Percentiles rank a stretch among this genome's conserved stretches.
phyloP scores from a whole-genome alignment of 2,113 vertebrate species.

The Corythornis cristatus region DNA sequence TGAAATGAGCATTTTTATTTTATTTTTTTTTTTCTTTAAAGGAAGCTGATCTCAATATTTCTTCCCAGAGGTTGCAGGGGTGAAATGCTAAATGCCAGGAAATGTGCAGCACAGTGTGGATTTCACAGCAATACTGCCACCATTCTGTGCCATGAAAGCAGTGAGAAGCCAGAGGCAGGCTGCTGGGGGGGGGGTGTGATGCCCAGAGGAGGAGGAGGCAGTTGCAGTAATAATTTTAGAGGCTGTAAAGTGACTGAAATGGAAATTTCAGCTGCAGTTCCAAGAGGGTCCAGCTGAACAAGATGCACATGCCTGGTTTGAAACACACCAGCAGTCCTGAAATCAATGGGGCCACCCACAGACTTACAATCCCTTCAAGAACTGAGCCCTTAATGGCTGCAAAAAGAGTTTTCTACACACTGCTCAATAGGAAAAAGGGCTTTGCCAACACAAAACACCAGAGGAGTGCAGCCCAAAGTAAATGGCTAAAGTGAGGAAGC shows the following conservation, averaged over 20 bases:
- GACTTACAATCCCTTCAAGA: conserved; percentile 23
- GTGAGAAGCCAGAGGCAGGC: conserved; percentile 21
- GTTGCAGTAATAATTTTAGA: conserved; percentile 52
- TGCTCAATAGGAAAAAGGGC: background rate
- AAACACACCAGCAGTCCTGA: background rate
- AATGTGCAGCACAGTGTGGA: background rate
- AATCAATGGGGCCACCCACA: conserved; percentile 55
- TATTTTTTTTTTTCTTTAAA: background rate
- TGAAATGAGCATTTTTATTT: background rate
- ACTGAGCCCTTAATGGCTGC: conserved; percentile 3
- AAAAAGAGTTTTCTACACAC: conserved; percentile 1
- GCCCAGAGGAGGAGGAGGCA: conserved; percentile 23
- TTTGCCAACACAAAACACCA: background rate
- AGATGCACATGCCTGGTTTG: conserved; percentile 7
- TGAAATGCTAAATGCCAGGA: conserved; percentile 8
- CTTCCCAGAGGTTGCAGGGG: background rate
- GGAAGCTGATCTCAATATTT: background rate
- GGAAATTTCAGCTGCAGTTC: conserved; percentile 37
- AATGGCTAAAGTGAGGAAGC: background rate
- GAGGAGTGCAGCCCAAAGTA: background rate
- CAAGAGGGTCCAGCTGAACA: conserved; percentile 4
- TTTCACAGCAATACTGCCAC: conserved; percentile 4
- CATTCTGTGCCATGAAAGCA: background rate
- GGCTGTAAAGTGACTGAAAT: conserved; percentile 39
- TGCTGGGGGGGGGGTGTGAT: background rate